phyloP scores from a whole-genome alignment of 2,113 vertebrate genomes.

The Zosterops hypoxanthus region DNA sequence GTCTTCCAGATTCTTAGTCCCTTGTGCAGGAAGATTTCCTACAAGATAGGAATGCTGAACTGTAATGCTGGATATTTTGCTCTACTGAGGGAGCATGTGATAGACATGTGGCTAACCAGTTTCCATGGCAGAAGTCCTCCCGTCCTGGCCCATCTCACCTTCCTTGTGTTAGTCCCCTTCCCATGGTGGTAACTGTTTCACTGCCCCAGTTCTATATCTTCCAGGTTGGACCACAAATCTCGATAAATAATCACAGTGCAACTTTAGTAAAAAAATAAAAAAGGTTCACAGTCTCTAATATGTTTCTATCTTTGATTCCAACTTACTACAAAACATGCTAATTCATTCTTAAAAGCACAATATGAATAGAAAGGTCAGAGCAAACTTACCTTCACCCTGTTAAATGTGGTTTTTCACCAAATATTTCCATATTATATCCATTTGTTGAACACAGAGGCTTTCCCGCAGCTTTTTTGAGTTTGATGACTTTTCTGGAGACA shows the following conservation, averaged over 20 bases:
- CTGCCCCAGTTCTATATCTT: background rate
- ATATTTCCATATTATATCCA: background rate
- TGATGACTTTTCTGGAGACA: background rate
- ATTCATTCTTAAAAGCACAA: background rate
- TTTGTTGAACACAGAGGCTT: background rate
- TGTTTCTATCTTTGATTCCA: background rate
- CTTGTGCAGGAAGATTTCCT: background rate
- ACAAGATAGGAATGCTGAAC: background rate
- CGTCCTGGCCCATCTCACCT: background rate
- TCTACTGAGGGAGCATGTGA: background rate
- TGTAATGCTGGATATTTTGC: rapidly evolving
- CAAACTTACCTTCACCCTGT: background rate
- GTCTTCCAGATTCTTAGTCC: background rate
- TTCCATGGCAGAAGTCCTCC: background rate
- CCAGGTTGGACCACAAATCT: background rate
- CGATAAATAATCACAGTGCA: rapidly evolving
- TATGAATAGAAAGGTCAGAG: background rate
- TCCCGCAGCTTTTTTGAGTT: background rate
- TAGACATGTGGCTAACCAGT: background rate
- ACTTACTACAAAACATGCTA: background rate
- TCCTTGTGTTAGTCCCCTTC: background rate
- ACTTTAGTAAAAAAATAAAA: background rate
- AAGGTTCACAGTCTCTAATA: background rate
- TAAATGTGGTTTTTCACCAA: background rate
- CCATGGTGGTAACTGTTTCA: background rate